Evolutionary conservation across 2,797 vertebrate species (phyloP).

Genomic region (Crocodylus rhombifer): DNA sequence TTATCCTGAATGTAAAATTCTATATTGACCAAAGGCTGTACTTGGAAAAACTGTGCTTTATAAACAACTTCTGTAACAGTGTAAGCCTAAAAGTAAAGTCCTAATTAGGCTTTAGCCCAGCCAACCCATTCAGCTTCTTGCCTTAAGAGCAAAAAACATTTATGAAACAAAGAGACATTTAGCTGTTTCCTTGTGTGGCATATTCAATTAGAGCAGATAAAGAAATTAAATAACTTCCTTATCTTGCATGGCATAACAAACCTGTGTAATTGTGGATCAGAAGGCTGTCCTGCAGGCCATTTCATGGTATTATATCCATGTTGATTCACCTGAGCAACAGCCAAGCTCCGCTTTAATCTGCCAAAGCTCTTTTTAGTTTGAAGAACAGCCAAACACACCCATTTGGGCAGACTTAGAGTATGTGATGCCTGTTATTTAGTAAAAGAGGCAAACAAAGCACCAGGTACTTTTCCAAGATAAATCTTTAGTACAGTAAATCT

Average conservation of each 20-base stretch:
- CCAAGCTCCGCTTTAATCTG: conserved; percentile 69
- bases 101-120: neutral
- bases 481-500: neutral
- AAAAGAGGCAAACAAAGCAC: conserved; percentile 22
- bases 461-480: conserved; percentile 16
- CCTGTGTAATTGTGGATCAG: conserved; percentile 50
- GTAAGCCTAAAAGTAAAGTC: neutral
- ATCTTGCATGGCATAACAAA: neutral
- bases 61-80: neutral
- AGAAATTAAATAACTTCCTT: conserved; percentile 65
- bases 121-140: conserved; percentile 29
- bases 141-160: neutral
- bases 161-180: conserved; percentile 8
- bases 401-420: neutral
- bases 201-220: conserved; percentile 57
- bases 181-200: conserved; percentile 36
- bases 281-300: conserved; percentile 58
- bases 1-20: neutral
- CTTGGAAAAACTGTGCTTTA: neutral
- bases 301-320: conserved; percentile 45
- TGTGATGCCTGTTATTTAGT: conserved; percentile 19
- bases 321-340: conserved; percentile 66
- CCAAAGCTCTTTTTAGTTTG: conserved; percentile 48
- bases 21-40: neutral
- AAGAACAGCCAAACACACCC: conserved; percentile 65